Conservation (phyloP, 2,797 vertebrate species). For the Sebastes jordani region DNA sequence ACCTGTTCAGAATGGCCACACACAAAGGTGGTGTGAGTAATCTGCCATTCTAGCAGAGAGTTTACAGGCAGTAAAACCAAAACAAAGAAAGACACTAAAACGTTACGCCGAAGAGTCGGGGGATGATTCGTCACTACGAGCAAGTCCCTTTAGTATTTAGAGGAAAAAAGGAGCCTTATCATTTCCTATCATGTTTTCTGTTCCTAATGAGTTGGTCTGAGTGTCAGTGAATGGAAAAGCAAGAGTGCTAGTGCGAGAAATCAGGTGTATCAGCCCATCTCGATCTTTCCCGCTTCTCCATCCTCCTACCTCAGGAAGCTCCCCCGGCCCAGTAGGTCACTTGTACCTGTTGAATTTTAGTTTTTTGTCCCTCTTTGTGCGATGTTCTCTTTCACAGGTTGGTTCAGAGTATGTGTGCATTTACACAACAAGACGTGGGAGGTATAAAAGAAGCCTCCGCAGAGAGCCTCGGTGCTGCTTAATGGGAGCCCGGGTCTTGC, state of each 20-base stretch:
- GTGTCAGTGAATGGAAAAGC: neutral
- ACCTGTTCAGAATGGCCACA: neutral
- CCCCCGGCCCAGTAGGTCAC: conserved; percentile 44
- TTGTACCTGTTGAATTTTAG: conserved; percentile 52
- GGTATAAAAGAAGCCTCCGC: conserved; percentile 78
- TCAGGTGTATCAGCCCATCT: conserved; percentile 5
- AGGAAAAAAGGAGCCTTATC: neutral
- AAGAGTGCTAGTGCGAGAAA: neutral
- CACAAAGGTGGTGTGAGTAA: neutral
- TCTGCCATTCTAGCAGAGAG: neutral
- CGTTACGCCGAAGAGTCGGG: too few species aligned
- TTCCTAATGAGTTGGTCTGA: neutral
- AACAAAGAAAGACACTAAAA: neutral
- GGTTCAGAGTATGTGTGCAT: conserved; percentile 75
- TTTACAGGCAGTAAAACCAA: neutral
- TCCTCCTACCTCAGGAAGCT: conserved; percentile 43
- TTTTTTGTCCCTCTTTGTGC: conserved; percentile 59
- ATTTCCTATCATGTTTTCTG: conserved; percentile 13
- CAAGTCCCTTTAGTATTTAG: neutral
- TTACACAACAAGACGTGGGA: conserved; percentile 81
- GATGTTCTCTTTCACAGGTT: conserved; percentile 65
- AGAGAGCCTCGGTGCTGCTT: conserved; percentile 74
- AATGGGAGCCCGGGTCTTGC: conserved; percentile 77
- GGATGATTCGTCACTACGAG: too few species aligned
- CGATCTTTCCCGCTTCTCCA: conserved; percentile 23